These are phyloP conservation scores for Columba janthina DNA, from an alignment of 2,113 vertebrate species.

Conservation along the genomic window DNA sequence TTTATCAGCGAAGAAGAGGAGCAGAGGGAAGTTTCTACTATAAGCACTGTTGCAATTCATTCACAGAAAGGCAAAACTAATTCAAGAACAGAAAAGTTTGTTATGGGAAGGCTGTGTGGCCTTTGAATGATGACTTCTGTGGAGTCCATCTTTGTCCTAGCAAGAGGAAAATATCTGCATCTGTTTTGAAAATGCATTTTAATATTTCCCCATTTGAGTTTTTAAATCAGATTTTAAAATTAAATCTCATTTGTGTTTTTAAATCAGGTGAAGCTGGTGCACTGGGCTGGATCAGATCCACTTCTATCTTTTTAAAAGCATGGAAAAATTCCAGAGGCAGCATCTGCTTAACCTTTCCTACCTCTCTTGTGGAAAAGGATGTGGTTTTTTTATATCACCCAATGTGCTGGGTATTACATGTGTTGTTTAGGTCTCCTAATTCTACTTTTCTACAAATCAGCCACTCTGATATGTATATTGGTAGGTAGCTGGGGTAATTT, in stretches of 20 bases:
- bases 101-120: not conserved
- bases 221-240: not conserved
- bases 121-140: not conserved
- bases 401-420: not conserved
- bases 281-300: not conserved
- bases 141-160: not conserved
- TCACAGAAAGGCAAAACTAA: not conserved
- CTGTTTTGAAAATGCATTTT: not conserved
- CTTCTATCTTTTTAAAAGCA: not conserved
- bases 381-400: accelerated
- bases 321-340: not conserved
- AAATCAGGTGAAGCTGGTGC: not conserved
- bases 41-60: not conserved
- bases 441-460: not conserved
- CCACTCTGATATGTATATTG: not conserved
- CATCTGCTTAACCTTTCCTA: not conserved
- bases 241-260: not conserved
- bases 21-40: not conserved
- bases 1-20: not conserved
- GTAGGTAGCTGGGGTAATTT: not conserved
- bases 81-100: not conserved
- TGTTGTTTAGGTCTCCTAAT: not conserved
- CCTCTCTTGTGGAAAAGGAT: not conserved
- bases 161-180: not conserved
- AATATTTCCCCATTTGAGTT: not conserved